A percentile compares a stretch with the other conserved stretches of the same genome.
Conservation (phyloP, 64 coral and sea anemone species). For the Stylophora pistillata region DNA sequence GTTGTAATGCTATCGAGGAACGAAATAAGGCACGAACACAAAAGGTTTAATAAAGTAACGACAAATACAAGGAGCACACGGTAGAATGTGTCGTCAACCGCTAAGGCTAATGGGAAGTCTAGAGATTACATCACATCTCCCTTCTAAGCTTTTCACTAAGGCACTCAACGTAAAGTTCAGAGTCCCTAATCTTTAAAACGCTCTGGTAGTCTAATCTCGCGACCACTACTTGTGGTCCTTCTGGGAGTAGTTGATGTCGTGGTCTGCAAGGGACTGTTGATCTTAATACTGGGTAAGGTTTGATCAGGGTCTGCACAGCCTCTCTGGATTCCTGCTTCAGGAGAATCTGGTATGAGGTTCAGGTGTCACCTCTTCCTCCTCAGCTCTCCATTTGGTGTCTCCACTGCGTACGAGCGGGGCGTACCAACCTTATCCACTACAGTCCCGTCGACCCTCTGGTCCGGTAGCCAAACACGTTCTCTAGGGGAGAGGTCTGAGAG, state of each 20-base stretch:
- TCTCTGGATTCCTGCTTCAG: neutral
- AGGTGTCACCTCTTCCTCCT: slow-evolving; percentile 35
- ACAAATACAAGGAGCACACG: too few species aligned
- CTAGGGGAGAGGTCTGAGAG: neutral
- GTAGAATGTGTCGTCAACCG: too few species aligned
- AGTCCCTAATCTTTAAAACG: slow-evolving; percentile 3
- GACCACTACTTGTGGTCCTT: neutral
- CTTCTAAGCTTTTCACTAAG: too few species aligned
- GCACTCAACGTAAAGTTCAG: too few species aligned
- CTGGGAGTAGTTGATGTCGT: too few species aligned
- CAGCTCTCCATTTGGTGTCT: neutral
- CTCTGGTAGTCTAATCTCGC: neutral
- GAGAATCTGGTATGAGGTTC: neutral
- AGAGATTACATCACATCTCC: too few species aligned
- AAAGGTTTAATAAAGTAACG: too few species aligned
- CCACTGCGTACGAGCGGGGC: neutral
- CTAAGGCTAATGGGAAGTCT: too few species aligned
- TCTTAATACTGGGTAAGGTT: too few species aligned
- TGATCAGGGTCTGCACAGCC: neutral
- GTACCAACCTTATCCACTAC: neutral
- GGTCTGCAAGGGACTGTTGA: too few species aligned
- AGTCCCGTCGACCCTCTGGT: neutral
- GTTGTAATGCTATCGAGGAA: too few species aligned
- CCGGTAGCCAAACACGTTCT: slow-evolving; percentile 15
- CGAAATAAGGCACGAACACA: too few species aligned